Evolutionary conservation across 2,888 invertebrate species (phyloP), one percentile per base, ranked within the genome.

Genomic region (Nemoura dubitans): DNA sequence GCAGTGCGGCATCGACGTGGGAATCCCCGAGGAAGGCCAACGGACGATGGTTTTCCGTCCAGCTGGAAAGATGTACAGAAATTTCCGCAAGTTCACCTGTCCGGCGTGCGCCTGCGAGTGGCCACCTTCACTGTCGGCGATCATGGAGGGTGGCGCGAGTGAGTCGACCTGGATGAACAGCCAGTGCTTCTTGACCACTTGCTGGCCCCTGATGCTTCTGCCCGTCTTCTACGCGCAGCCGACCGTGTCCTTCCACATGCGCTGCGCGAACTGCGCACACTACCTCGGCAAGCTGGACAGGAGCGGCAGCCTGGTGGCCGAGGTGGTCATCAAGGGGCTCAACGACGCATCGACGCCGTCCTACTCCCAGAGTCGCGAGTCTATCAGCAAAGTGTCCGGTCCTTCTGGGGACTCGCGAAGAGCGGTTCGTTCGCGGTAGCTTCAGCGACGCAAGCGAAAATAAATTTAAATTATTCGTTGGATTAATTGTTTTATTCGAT

Each of bases 251-350:
- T n/a, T 30, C 29, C 26, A 81, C 30, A 27, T 81, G 28, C 29
- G n/a, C 81, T 81, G 81, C 30, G n/a, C n/a, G 0, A 29, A 29
- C 0, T 81, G 81, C 30, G 30, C 5, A 6, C 16, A 30, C 29
- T 81, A 81, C n/a, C 30, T 81, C 10, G 81, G 81, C n/a, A 81
- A 27, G 81, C 81, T 81, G 81, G 30, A 81, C 21, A 29, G 28
- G 2, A 29, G 21, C 30, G 26, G 27, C 78, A 78, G 27, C 78
- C 2, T 78, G 59, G 59, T 59, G 10, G 21, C 21, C 59, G 59
- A 59, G 21, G 59, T 21, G 16, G 59, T 59, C 59, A 14, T 59
- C 59, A 14, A 59, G 6, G 21, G 21, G 16, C 16, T 2, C 16
- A 21, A 21, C 59, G 21, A 59, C 59, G 21, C 59, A 21, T n/a